Evolutionary conservation across 2,113 vertebrate species (phyloP).

Genomic region (Lethenteron camtschaticum): DNA sequence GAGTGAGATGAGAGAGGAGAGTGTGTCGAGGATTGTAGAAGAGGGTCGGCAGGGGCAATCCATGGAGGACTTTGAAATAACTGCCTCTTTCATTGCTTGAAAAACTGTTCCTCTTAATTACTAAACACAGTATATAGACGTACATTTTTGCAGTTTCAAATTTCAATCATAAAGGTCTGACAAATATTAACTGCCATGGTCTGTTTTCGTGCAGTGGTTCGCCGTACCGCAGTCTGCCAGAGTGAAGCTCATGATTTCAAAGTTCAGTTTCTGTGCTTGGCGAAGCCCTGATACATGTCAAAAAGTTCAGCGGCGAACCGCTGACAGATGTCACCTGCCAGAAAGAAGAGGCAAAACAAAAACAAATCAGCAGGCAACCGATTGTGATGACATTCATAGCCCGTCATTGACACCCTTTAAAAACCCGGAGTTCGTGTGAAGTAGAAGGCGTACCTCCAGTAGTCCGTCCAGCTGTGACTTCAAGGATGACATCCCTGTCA

Average conservation of each 20-base stretch:
- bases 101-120: no score
- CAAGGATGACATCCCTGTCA: constrained; percentile 37
- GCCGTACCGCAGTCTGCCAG: constrained; percentile 45
- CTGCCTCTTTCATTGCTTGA: no score
- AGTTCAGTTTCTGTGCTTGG: constrained; percentile 47
- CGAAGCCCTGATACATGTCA: constrained; percentile 68
- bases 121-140: no score
- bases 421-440: not conserved
- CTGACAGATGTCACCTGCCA: constrained; percentile 75
- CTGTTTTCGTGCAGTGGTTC: not conserved
- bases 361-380: constrained; percentile 9
- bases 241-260: constrained; percentile 48
- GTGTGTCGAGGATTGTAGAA: no score
- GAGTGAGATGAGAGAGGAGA: no score
- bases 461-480: constrained; percentile 67
- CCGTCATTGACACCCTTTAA: constrained; percentile 12
- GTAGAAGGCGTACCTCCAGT: constrained; percentile 51
- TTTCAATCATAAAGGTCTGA: no score
- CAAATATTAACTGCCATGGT: no score
- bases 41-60: no score
- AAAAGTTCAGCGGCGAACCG: constrained; percentile 80
- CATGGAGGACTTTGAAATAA: no score
- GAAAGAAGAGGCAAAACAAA: constrained; percentile 14
- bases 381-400: constrained; percentile 12
- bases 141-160: no score